Evolutionary conservation across 2,888 invertebrate genomes (phyloP), one percentile per base, ranked within the genome.

Genomic region (Volucella bombylans): DNA sequence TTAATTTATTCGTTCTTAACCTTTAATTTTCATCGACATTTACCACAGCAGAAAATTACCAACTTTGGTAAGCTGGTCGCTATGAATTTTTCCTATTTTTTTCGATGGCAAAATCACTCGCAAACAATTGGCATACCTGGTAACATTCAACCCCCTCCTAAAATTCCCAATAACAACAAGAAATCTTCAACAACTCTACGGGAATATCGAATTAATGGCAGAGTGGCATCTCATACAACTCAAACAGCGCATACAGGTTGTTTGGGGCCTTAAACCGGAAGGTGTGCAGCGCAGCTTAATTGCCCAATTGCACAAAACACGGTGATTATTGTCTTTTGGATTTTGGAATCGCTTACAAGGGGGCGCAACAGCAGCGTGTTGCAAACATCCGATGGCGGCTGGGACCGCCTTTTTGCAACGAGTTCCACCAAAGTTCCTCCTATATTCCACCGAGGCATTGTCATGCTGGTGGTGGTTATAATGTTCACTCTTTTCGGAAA

Each of bases 331-430:
- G 81, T 55, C 67, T 74, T 14, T 41, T 59, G 69, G 73, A 69
- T 62, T 50, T 39, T 31, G 31, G 65, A 68, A 68, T 73, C 64
- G 68, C 38, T 50, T 67, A 54, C 52, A 79, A 31, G 69, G 69
- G 74, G 74, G 38, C 49, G 59, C 68, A 85, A 76, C 61, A 71
- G 55, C 71, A 76, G 49, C 65, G 71, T 54, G 52, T 50, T 65
- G 43, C 71, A 73, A 85, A 83, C 71, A 85, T 69, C 76, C 81
- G 81, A 85, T 85, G 85, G 85, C 81, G 85, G 72, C 85, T 85
- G 72, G 81, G 68, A 68, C 85, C 81, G 76, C 81, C 81, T 57
- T 77, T 77, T 81, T 47, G 71, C 49, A 59, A 81, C 81, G 64
- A 81, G 57, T 85, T 85, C 54, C 49, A 45, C 61, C 67, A 64